Evolutionary conservation across 2,888 invertebrate genomes (phyloP), one percentile per base, ranked within the genome.

Genomic region (Argyresthia albistria): DNA sequence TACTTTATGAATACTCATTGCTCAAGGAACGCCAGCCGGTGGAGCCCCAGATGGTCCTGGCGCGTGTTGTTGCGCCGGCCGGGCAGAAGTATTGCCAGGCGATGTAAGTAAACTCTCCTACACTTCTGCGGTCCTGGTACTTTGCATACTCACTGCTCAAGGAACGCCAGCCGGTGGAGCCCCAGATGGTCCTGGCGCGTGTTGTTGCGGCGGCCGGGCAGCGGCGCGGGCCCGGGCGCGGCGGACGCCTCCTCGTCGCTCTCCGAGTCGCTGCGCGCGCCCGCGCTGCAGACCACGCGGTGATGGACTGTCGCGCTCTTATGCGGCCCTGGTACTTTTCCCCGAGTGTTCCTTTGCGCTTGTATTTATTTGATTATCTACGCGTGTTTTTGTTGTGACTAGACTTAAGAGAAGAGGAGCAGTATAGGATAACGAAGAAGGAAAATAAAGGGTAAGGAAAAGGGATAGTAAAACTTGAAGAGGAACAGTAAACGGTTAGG

Each of bases 211-310:
- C 81, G 56, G 0, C 83, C 69, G 54, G 79, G 69, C 63, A 79
- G 67, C 55, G 67, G 66, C 39, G 68, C 61, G 46, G 68, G 60
- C 55, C 84, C 76, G 16, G 67, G 76, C 0, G 79, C 71, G 8
- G 80, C 78, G 46, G 88, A 79, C 43, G 89, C 80, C 66, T 92
- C 91, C 63, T 93, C 93, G 80, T 93, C 93, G 58, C 93, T 93
- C 80, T 93, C 93, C 75, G 93, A 93, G 88, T 93, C 90, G 70
- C 84, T 91, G 75, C 92, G 92, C 75, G 92, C 39, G 39, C 10
- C 39, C 9, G 37, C 15, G 49, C 15, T 11, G 16, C 15, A 14
- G 52, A 54, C 37, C 57, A 50, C 43, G 50, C 50, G 9, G 6
- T 10, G 14, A 14, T 51, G 12, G 35, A 36, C 45, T 45, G 35